Conservation (phyloP, 2,888 invertebrate species). For the Conus canariensis region DNA sequence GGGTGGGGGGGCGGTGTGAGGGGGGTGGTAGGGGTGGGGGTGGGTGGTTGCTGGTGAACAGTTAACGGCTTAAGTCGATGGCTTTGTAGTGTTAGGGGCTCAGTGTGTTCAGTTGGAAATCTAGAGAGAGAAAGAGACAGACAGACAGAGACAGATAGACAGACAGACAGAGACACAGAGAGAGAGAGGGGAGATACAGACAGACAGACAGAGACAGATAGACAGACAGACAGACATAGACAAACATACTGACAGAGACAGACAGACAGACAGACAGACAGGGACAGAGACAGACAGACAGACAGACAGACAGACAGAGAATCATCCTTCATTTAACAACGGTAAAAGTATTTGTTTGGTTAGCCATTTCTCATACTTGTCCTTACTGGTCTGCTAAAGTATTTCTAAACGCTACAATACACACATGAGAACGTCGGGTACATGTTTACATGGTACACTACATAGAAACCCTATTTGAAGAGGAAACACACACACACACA, state of each 20-base stretch:
- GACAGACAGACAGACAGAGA: neutral
- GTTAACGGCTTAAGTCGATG: no score
- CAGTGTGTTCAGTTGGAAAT: neutral
- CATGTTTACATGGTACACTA: no score
- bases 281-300: neutral
- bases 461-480: no score
- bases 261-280: neutral
- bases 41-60: no score
- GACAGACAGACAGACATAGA: neutral
- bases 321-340: no score
- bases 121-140: constrained; percentile 13
- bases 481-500: neutral
- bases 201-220: neutral
- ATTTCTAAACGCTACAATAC: no score
- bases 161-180: constrained; percentile 4
- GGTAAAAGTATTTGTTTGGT: no score
- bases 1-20: neutral
- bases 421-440: no score
- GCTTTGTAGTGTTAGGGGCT: neutral
- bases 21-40: neutral
- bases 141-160: neutral
- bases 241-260: neutral
- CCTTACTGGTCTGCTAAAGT: no score
- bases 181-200: neutral
- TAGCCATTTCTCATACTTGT: no score